Evolutionary conservation across 2,113 vertebrate species (phyloP).

Genomic region (Rostratula benghalensis): DNA sequence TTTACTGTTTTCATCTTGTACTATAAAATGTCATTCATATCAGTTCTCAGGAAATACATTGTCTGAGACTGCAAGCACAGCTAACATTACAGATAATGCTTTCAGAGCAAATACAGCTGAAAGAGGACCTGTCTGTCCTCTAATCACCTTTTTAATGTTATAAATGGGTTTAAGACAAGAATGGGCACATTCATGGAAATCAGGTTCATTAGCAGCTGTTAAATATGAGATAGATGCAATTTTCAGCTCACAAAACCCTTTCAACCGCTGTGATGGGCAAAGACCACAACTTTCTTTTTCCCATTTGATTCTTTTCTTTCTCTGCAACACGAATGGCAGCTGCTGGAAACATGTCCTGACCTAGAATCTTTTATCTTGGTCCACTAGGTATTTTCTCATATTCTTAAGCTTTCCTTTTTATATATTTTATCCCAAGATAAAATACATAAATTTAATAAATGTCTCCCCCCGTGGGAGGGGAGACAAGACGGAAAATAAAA

Average conservation of each 20-base stretch:
- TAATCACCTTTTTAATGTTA: too few species aligned
- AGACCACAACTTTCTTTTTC: not conserved
- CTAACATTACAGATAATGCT: not conserved
- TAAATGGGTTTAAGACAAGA: not conserved
- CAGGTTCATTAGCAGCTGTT: accelerated
- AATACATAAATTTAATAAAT: too few species aligned
- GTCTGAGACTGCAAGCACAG: not conserved
- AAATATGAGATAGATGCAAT: not conserved
- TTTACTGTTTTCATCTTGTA: not conserved
- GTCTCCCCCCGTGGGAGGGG: too few species aligned
- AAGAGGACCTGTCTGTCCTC: not conserved
- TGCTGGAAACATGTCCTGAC: not conserved
- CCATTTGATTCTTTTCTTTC: not conserved
- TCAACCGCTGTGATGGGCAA: not conserved
- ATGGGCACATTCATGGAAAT: not conserved
- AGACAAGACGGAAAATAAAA: not conserved
- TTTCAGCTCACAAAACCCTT: not conserved
- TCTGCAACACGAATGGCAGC: not conserved
- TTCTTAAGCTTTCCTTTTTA: not conserved
- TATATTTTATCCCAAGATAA: not conserved
- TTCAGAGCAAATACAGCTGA: not conserved
- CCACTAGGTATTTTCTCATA: not conserved
- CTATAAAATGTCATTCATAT: not conserved
- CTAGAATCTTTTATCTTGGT: not conserved
- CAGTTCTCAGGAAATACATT: not conserved